These are phyloP conservation scores for Desmodus rotundus DNA, from an alignment of 2,113 vertebrate genomes.

Conservation along the genomic window DNA sequence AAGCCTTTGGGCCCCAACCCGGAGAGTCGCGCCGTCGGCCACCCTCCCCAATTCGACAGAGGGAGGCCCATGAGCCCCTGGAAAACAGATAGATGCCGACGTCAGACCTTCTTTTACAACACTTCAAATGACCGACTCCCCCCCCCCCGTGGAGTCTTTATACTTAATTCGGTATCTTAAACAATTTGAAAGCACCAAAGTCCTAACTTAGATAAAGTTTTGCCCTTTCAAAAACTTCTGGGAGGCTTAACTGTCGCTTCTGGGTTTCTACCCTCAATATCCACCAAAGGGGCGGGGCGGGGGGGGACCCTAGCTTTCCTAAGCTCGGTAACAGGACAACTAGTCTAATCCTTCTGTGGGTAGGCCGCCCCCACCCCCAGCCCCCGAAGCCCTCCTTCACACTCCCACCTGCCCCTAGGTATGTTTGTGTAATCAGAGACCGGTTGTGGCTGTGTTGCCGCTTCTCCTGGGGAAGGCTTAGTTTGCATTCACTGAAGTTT, in stretches of 20 bases:
- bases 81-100: not conserved
- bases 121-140: not conserved
- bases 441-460: slow-evolving; percentile 76
- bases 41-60: not conserved
- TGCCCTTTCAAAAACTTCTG: not conserved
- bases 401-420: slow-evolving; percentile 78
- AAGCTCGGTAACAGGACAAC: slow-evolving; percentile 20
- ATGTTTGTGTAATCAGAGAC: slow-evolving; percentile 82
- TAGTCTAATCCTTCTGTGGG: slow-evolving; percentile 47
- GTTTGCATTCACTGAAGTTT: slow-evolving; percentile 76
- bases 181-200: not conserved
- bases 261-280: not conserved
- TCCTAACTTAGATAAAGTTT: not conserved
- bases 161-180: not conserved
- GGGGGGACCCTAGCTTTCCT: not conserved
- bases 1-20: not conserved
- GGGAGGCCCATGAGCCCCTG: not conserved
- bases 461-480: slow-evolving; percentile 65
- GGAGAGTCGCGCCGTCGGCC: not conserved
- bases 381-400: slow-evolving; percentile 35
- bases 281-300: not conserved
- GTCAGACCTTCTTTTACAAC: not conserved
- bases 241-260: not conserved
- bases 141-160: not conserved
- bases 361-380: not conserved